Evolutionary conservation across 92 coral and sea anemone species (phyloP), one percentile per base, ranked within the genome.

Genomic region (Palythoa heliodiscus): DNA sequence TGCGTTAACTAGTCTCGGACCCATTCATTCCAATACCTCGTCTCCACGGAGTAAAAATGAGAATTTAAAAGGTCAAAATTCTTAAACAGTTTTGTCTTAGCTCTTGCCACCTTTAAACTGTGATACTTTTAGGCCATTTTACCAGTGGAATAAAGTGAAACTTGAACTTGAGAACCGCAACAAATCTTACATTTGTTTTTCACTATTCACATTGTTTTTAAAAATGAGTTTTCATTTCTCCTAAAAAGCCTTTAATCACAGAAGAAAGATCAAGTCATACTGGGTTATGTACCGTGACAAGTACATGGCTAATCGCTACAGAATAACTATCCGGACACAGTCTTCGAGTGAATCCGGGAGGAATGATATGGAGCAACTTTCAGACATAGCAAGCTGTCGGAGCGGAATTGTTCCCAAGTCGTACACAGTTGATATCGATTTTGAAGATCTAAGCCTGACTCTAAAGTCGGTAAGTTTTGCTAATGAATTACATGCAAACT

Each of bases 361-460:
- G n/a, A 9, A 25, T 15, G 23, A 7, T 17, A 57, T 15, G 13
- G 82, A 77, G 7, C 82, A 39, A 77, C 11, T 35, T 11, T 10
- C 43, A 7, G 69, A 77, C 2, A 48, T 57, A 7, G 82, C 57
- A 40, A 77, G 68, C 39, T 5, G 19, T 29, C 17, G 50, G 29
- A 77, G n/a, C 82, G 54, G 67, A n/a, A 77, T 77, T 37, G 47
- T 35, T 77, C 82, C 82, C 50, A 77, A 77, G 50, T 55, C 82
- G 6, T 77, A 77, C 69, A 77, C 69, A 1, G 82, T 77, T 50
- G 82, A 77, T 22, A 77, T 77, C 25, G 14, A 25, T 4, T 77
- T 77, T 77, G 70, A 77, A 10, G 82, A 77, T n/a, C 52, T 77
- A 4, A 77, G 82, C 24, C 82, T 77, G 5, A 77, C 82, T 2